These are phyloP conservation scores for Acanthopleura granulata DNA, from an alignment of 2,888 invertebrate genomes.

Conservation along the genomic window DNA sequence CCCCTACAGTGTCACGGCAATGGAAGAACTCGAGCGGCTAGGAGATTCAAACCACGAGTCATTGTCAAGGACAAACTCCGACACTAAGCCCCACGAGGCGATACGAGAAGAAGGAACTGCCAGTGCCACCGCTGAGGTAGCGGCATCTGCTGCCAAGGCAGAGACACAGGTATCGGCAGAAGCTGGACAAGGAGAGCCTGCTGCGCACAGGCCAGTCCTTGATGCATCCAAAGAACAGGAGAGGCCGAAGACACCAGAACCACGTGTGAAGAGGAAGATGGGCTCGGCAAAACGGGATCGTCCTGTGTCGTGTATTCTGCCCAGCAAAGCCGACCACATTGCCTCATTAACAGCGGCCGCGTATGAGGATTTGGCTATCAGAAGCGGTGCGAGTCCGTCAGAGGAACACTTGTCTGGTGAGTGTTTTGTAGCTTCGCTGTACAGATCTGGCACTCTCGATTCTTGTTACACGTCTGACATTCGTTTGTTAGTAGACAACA, in stretches of 20 bases:
- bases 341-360: conserved; percentile 38
- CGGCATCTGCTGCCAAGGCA: background rate
- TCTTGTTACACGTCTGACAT: too few relatives aligned
- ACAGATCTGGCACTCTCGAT: too few relatives aligned
- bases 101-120: conserved; percentile 23
- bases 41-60: conserved; percentile 30
- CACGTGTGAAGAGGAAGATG: background rate
- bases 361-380: conserved; percentile 40
- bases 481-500: too few relatives aligned
- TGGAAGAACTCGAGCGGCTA: conserved; percentile 64
- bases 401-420: conserved; percentile 50
- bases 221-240: background rate
- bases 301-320: conserved; percentile 49
- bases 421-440: background rate
- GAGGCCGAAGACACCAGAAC: background rate
- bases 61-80: conserved; percentile 22
- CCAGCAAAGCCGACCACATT: conserved; percentile 24
- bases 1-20: conserved; percentile 58
- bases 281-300: conserved; percentile 38
- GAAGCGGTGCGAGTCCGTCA: conserved; percentile 39
- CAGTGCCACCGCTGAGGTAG: conserved; percentile 16
- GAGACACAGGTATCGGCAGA: background rate
- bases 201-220: background rate
- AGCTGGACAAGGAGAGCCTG: background rate
- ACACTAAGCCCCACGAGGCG: conserved; percentile 17